These are phyloP conservation scores for silkworm (Bombyx mori) DNA, from an alignment of 1,140 invertebrate species.

Conservation along the genomic window ASM3026992v2 NC_085107.1:8256501-8257000, in stretches of 20 bases:
- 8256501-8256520: neutral
- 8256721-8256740: too few relatives aligned
- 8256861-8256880: too few relatives aligned
- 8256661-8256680: conserved; percentile 35
- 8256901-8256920: too few relatives aligned
- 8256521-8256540: conserved; percentile 88
- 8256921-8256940: too few relatives aligned
- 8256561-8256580: conserved; percentile 99
- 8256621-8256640: conserved; percentile 47
- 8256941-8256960: neutral
- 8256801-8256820: too few relatives aligned
- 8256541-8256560: conserved; percentile 98
- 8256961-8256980: neutral
- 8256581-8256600: conserved; percentile 89
- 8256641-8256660: conserved; percentile 22
- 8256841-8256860: too few relatives aligned
- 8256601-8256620: conserved; percentile 35
- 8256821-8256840: too few relatives aligned
- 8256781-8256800: too few relatives aligned
- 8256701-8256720: too few relatives aligned
- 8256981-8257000: conserved; percentile 1
- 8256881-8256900: too few relatives aligned
- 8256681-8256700: conserved; percentile 24
- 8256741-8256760: too few relatives aligned
- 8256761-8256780: too few relatives aligned